Evolutionary conservation across 2,113 vertebrate species (phyloP), one percentile per base, ranked within the genome.

Genomic region (Macquaria australasica): DNA sequence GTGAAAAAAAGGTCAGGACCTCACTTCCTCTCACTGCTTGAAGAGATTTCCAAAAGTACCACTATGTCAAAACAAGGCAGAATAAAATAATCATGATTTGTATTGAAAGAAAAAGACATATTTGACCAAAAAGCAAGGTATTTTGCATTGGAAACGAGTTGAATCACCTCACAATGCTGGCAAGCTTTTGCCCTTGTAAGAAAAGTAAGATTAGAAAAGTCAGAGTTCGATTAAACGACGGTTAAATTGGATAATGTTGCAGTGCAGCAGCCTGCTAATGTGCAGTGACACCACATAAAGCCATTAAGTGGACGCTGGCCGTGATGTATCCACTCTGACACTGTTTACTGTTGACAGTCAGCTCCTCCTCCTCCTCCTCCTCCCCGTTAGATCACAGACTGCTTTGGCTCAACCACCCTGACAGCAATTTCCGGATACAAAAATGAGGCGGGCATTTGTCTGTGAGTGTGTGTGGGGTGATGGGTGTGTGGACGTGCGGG

Each of bases 341-440:
- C 41, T 39, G 58, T 68, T 88, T 84, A 87, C 70, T 66, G 81
- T 72, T 37, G 68, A 75, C 83, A 71, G 67, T 71, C 73, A 16
- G 77, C 78, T 66, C 66, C 80, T 53, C 77, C 81, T 64, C 51
- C 77, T 62, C 79, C 62, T 43, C 64, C 63, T 67, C 82, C 45
- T 21, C 53, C 45, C 82, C 1, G 39, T 70, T 70, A 73, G 67
- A 85, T 81, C 84, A 76, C 87, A 70, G 25, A 21, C 81, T 39
- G 73, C 76, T 75, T 73, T 31, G 1, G 48, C 84, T 83, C 82
- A 76, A 72, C 72, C 43, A 16, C 55, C 60, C 89, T 55, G 85
- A 89, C 85, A 73, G 87, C 79, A 89, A 86, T 86, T 89, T 90
- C 88, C 87, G 50, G 80, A 84, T 28, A 77, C 84, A 83, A 55